phyloP scores from a whole-genome alignment of 2,797 vertebrate species.

The Moxostoma hubbsi region DNA sequence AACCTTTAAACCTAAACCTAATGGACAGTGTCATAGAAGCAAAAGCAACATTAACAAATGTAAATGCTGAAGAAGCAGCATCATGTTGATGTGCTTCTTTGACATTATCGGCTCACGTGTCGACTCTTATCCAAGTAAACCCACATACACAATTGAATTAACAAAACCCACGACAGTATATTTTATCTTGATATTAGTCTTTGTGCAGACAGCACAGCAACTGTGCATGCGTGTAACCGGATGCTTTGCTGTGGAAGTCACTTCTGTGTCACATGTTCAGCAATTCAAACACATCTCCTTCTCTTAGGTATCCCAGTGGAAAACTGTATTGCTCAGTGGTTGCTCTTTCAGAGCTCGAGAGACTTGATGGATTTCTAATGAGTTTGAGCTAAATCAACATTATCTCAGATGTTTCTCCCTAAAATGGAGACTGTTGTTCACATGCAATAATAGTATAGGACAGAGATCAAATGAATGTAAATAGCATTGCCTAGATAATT shows the following conservation, averaged over 20 bases:
- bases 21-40: too few relatives aligned
- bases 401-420: too few relatives aligned
- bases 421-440: not conserved
- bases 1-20: too few relatives aligned
- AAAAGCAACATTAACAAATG: too few relatives aligned
- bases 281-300: conserved; percentile 39
- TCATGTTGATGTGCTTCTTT: too few relatives aligned
- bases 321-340: not conserved
- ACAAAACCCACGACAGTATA: not conserved
- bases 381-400: not conserved
- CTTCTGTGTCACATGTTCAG: conserved; percentile 44
- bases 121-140: too few relatives aligned
- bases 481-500: not conserved
- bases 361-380: conserved; percentile 23
- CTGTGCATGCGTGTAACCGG: conserved; percentile 27
- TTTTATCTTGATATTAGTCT: conserved; percentile 3
- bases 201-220: not conserved
- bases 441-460: not conserved
- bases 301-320: not conserved
- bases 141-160: too few relatives aligned
- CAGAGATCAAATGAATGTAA: not conserved
- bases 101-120: too few relatives aligned
- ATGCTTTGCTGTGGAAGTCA: conserved; percentile 38
- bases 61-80: too few relatives aligned
- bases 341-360: not conserved